Evolutionary conservation across 2,888 invertebrate genomes (phyloP).

Genomic region (Ctenicera cuprea): DNA sequence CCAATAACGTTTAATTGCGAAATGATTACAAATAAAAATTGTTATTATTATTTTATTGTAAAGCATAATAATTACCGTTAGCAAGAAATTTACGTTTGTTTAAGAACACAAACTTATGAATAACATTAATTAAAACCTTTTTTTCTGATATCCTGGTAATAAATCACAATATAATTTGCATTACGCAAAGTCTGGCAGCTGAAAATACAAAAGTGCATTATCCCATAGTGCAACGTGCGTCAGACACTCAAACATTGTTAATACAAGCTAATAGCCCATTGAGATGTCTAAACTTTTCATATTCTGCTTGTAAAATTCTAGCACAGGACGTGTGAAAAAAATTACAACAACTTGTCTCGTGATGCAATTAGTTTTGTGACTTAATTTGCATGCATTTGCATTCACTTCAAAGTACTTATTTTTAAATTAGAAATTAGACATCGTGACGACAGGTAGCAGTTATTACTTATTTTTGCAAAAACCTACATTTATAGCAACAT

Average conservation of each 20-base stretch:
- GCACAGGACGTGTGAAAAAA: slow-evolving; percentile 42
- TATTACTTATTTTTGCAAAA: neutral
- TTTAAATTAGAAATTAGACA: slow-evolving; percentile 9
- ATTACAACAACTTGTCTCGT: slow-evolving; percentile 30
- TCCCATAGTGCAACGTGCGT: slow-evolving; percentile 23
- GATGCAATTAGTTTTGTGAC: slow-evolving; percentile 33
- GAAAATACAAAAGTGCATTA: slow-evolving; percentile 21
- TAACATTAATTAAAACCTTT: neutral
- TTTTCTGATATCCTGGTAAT: neutral
- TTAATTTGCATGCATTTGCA: slow-evolving; percentile 40
- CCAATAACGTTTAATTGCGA: no score
- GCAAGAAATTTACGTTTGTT: no score
- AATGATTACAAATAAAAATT: no score
- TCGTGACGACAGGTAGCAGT: neutral
- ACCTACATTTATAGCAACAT: no score
- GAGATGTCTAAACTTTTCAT: slow-evolving; percentile 39
- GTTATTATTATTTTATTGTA: no score
- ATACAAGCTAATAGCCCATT: slow-evolving; percentile 29
- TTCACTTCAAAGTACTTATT: slow-evolving; percentile 16
- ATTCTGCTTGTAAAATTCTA: slow-evolving; percentile 34
- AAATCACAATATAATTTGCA: neutral
- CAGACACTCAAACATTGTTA: slow-evolving; percentile 20
- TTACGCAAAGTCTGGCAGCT: neutral
- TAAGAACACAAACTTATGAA: neutral
- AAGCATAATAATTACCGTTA: no score